Conservation (phyloP, 2,113 vertebrate species). For the Passerina amoena region DNA sequence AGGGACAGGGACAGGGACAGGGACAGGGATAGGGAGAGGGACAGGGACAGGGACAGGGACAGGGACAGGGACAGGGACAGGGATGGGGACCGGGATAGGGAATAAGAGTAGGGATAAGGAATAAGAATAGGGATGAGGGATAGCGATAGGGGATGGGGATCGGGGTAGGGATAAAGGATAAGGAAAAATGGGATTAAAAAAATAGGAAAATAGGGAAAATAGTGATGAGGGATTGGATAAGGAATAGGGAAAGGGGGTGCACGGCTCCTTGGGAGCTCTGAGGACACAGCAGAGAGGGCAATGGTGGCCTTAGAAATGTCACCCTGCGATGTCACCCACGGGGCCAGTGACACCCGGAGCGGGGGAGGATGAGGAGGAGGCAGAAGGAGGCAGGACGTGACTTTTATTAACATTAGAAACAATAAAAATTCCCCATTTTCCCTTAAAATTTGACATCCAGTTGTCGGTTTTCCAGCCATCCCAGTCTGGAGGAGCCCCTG, state of each 20-base stretch:
- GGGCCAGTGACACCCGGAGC: background rate
- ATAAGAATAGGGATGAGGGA: no score
- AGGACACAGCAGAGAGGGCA: background rate
- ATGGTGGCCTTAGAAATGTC: background rate
- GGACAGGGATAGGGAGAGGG: no score
- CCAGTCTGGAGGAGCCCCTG: background rate
- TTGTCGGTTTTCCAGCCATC: background rate
- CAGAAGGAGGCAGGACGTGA: background rate
- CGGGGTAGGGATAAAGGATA: no score
- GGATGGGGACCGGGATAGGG: no score
- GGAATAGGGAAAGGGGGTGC: background rate
- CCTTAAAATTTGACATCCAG: background rate
- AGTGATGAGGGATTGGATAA: background rate
- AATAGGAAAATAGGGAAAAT: no score
- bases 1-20: no score
- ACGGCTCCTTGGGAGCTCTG: rapidly evolving
- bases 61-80: no score
- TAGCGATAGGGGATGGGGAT: no score
- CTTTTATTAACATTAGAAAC: background rate
- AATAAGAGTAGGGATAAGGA: background rate
- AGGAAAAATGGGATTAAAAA: no score
- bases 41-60: no score
- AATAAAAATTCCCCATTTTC: background rate
- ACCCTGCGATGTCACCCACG: background rate
- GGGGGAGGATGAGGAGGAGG: background rate